Conservation (phyloP, 2,888 invertebrate species). For the Eristalis arbustorum region DNA sequence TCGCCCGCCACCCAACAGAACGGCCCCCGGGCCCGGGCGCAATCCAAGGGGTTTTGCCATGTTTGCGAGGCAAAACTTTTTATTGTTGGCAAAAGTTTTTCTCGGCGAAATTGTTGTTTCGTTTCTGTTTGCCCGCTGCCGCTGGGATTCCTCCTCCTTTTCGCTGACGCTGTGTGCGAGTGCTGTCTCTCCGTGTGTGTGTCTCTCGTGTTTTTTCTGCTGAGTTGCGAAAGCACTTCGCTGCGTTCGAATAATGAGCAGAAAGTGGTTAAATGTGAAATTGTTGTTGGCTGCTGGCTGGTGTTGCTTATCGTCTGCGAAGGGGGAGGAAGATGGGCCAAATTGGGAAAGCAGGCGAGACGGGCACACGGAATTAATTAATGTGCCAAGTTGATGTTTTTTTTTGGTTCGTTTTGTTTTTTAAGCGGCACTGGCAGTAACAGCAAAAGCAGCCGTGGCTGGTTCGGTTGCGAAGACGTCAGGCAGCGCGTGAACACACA, state of each 20-base stretch:
- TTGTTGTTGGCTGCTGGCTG: slow-evolving; percentile 9
- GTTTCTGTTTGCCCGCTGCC: slow-evolving; percentile 43
- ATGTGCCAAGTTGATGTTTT: slow-evolving; percentile 65
- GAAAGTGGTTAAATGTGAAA: slow-evolving; percentile 50
- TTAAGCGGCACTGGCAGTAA: slow-evolving; percentile 26
- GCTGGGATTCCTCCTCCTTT: slow-evolving; percentile 40
- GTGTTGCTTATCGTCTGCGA: not conserved
- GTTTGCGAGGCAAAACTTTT: slow-evolving; percentile 49
- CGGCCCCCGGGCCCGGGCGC: slow-evolving; percentile 23
- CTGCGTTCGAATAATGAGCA: slow-evolving; percentile 58
- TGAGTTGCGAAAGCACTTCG: slow-evolving; percentile 65
- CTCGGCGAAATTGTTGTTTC: slow-evolving; percentile 55
- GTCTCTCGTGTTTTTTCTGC: slow-evolving; percentile 28
- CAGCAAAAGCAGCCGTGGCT: slow-evolving; percentile 16
- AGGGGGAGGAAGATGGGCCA: slow-evolving; percentile 1
- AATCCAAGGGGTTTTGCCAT: not conserved
- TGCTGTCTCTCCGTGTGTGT: slow-evolving; percentile 4
- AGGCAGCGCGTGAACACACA: slow-evolving; percentile 43
- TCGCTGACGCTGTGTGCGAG: slow-evolving; percentile 15
- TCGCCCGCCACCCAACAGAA: slow-evolving; percentile 60
- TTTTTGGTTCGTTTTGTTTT: slow-evolving; percentile 1
- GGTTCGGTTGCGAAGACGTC: slow-evolving; percentile 21
- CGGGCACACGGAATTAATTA: slow-evolving; percentile 61
- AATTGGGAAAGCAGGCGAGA: slow-evolving; percentile 14
- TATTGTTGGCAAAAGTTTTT: slow-evolving; percentile 68